A percentile compares a stretch with the other conserved stretches of the same genome.
Evolutionary conservation across 2,888 invertebrate genomes (phyloP).

Genomic region (Lordiphosa andalusiaca): DNA sequence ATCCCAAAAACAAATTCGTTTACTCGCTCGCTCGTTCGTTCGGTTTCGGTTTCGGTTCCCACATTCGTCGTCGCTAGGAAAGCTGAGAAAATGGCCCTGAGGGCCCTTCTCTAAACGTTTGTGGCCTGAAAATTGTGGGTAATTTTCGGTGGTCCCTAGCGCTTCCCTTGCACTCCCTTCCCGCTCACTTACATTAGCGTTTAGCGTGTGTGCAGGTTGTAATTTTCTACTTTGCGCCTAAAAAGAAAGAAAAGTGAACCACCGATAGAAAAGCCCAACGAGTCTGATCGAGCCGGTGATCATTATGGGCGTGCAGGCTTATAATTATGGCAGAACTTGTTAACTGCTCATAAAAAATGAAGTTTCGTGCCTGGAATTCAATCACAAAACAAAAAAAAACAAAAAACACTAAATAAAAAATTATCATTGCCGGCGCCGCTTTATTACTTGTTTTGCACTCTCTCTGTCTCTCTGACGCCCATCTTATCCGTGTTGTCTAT

Average conservation of each 20-base stretch:
- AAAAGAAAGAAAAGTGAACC: slow-evolving; percentile 34
- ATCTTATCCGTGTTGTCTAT: slow-evolving; percentile 37
- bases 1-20: slow-evolving; percentile 25
- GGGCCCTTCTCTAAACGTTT: slow-evolving; percentile 47
- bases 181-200: slow-evolving; percentile 54
- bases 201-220: slow-evolving; percentile 63
- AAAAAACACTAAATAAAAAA: slow-evolving; percentile 23
- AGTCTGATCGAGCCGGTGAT: slow-evolving; percentile 15
- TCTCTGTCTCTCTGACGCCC: slow-evolving; percentile 1
- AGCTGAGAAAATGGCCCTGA: slow-evolving; percentile 57
- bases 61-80: slow-evolving; percentile 18
- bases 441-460: slow-evolving; percentile 49
- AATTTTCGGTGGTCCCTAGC: slow-evolving; percentile 54
- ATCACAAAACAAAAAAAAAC: slow-evolving; percentile 12
- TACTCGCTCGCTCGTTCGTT: slow-evolving; percentile 6
- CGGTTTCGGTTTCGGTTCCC: slow-evolving; percentile 8
- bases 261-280: slow-evolving; percentile 13
- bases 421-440: slow-evolving; percentile 47
- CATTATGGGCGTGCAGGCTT: slow-evolving; percentile 31
- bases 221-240: slow-evolving; percentile 74
- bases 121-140: slow-evolving; percentile 51
- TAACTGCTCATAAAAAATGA: slow-evolving; percentile 46
- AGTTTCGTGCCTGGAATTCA: slow-evolving; percentile 44
- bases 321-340: slow-evolving; percentile 51
- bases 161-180: slow-evolving; percentile 15